Evolutionary conservation across 2,797 vertebrate species (phyloP).

Genomic region (Anisognathus igniventris): DNA sequence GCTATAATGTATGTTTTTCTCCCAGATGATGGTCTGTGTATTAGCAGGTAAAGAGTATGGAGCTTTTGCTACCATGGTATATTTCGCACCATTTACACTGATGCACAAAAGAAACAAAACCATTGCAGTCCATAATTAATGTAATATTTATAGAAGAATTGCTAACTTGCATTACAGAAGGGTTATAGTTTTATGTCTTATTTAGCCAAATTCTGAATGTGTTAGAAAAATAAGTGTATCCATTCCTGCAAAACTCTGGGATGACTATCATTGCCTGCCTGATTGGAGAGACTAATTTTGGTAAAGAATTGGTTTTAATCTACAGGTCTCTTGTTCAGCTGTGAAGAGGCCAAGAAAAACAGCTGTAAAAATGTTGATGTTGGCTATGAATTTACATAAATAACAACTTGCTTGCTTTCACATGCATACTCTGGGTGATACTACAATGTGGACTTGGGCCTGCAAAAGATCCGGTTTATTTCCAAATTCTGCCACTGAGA

Average conservation of each 20-base stretch:
- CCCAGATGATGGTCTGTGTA: not conserved
- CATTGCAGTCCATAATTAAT: not conserved
- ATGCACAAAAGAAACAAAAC: not conserved
- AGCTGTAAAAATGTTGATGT: not conserved
- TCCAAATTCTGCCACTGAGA: not conserved
- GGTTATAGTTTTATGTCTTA: not conserved
- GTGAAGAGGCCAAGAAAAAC: not conserved
- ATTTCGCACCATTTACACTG: not conserved
- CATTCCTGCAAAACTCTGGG: not conserved
- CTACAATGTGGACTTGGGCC: not conserved
- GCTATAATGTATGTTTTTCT: not conserved
- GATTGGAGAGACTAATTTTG: not conserved
- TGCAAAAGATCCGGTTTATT: not conserved
- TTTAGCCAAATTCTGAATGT: not conserved
- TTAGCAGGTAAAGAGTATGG: not conserved
- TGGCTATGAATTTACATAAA: not conserved
- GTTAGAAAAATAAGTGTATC: not conserved
- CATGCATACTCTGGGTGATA: not conserved
- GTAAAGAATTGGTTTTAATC: not conserved
- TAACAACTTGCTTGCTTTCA: not conserved
- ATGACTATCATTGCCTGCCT: not conserved
- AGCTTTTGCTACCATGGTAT: not conserved
- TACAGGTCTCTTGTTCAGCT: not conserved
- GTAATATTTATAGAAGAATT: not conserved
- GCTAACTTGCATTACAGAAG: not conserved